These are phyloP conservation scores for Pelagia noctiluca DNA, from an alignment of 30 jellyfish, hydroid and myxozoan genomes.

Conservation along the genomic window DNA sequence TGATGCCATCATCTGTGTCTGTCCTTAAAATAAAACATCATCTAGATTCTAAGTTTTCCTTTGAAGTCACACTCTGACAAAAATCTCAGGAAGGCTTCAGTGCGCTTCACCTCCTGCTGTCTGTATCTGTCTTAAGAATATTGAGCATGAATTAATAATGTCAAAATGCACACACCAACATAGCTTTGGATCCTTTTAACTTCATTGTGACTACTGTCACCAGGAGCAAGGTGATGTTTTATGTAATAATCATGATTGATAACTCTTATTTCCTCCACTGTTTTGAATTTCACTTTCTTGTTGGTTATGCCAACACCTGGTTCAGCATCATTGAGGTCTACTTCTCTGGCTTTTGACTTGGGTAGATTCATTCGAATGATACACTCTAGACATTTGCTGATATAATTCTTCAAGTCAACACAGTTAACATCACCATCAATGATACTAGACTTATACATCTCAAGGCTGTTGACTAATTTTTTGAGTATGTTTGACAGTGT, in stretches of 20 bases:
- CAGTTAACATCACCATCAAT: not conserved
- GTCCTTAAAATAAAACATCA: not conserved
- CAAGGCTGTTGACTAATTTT: too few species aligned
- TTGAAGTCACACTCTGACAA: not conserved
- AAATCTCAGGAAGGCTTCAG: not conserved
- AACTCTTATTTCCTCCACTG: slow-evolving; percentile 30
- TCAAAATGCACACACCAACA: slow-evolving; percentile 15
- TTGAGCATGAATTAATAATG: not conserved
- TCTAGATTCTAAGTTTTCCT: too few species aligned
- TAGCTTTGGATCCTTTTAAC: slow-evolving; percentile 35
- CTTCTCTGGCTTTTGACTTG: slow-evolving; percentile 8
- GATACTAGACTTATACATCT: too few species aligned
- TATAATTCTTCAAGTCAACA: not conserved
- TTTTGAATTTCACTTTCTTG: slow-evolving; percentile 20
- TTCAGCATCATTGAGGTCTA: slow-evolving; percentile 41
- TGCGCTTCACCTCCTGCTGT: too few species aligned
- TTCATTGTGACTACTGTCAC: slow-evolving; percentile 50
- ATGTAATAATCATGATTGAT: slow-evolving; percentile 30
- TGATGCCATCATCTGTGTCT: not conserved
- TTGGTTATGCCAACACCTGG: slow-evolving; percentile 52
- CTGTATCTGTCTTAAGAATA: too few species aligned
- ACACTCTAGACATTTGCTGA: too few species aligned
- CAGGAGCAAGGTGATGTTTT: slow-evolving; percentile 36
- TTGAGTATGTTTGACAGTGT: too few species aligned
- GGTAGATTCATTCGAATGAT: not conserved